A percentile compares a stretch with the other conserved stretches of the same genome.
phyloP scores from a whole-genome alignment of 2,797 vertebrate species.

The Xenopus petersii region DNA sequence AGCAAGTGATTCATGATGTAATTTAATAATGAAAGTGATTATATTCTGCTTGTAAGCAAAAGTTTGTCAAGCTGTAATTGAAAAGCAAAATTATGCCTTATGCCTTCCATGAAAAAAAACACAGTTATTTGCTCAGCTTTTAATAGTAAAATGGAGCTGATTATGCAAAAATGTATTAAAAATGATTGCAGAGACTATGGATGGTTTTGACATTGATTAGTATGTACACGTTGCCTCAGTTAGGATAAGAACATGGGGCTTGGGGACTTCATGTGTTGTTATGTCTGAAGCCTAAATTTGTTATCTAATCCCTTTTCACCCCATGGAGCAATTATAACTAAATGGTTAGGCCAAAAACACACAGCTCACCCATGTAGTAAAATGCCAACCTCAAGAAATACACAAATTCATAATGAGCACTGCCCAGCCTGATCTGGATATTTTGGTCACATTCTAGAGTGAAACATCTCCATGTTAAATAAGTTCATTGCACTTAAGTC shows the following conservation, averaged over 20 bases:
- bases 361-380: no score
- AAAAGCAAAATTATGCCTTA: conserved; percentile 12
- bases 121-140: conserved; percentile 7
- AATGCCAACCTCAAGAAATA: no score
- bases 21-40: conserved; percentile 11
- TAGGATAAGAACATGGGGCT: not conserved
- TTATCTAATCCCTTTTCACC: no score
- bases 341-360: no score
- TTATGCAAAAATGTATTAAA: conserved; percentile 17
- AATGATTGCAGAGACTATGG: conserved; percentile 7
- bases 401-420: no score
- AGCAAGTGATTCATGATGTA: conserved; percentile 8
- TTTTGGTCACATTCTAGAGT: no score
- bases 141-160: conserved; percentile 19
- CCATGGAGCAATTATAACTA: no score
- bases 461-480: no score
- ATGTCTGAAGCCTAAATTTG: no score
- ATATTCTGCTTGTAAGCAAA: conserved; percentile 13
- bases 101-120: conserved; percentile 17
- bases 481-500: no score
- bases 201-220: conserved; percentile 6
- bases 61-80: conserved; percentile 28
- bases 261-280: no score
- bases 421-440: no score
- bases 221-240: not conserved